Conservation (phyloP, 2,797 vertebrate genomes). For the Vipera latastei region DNA sequence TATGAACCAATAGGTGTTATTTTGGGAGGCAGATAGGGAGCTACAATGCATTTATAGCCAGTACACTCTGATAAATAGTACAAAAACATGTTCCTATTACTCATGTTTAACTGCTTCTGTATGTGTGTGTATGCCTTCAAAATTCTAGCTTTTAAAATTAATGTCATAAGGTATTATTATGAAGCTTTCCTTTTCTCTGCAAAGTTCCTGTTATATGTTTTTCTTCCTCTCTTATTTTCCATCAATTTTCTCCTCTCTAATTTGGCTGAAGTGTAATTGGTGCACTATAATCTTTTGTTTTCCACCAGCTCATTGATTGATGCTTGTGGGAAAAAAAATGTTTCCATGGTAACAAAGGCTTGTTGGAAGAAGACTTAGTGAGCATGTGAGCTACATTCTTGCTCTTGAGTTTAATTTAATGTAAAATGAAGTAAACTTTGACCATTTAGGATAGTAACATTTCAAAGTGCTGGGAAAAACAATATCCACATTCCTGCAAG, state of each 20-base stretch:
- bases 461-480: background rate
- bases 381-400: background rate
- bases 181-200: background rate
- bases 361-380: background rate
- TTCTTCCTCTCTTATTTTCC: background rate
- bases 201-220: background rate
- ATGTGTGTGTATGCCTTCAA: background rate
- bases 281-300: slow-evolving; percentile 36
- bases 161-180: background rate
- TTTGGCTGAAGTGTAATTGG: background rate
- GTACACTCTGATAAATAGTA: background rate
- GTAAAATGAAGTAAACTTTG: background rate
- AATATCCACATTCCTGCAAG: background rate
- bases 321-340: slow-evolving; percentile 50
- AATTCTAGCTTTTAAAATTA: background rate
- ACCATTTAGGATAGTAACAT: background rate
- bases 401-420: background rate
- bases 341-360: slow-evolving; percentile 9
- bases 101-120: background rate
- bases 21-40: background rate
- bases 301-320: slow-evolving; percentile 50
- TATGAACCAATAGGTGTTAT: background rate
- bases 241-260: background rate
- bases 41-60: background rate
- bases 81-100: background rate